phyloP scores from a whole-genome alignment of 2,797 vertebrate genomes.

The Gastrophryne carolinensis region DNA sequence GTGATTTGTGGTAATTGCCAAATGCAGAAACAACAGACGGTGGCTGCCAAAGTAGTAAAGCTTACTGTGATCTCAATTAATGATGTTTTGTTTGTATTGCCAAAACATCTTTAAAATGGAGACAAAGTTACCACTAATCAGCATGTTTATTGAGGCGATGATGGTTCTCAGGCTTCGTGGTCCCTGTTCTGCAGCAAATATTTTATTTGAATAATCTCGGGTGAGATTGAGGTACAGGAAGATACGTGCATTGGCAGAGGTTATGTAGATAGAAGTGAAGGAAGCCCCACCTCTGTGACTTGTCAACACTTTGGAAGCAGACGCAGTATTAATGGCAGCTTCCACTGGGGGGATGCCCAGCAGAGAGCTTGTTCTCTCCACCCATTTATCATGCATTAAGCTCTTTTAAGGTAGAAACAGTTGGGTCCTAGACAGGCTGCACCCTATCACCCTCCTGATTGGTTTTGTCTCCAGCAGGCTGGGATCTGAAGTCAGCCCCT shows the following conservation, averaged over 20 bases:
- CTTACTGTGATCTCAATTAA: neutral
- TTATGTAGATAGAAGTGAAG: slow-evolving; percentile 5
- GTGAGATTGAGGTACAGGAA: slow-evolving; percentile 29
- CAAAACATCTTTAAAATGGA: neutral
- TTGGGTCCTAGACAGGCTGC: neutral
- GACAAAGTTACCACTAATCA: slow-evolving; percentile 12
- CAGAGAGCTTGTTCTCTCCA: neutral
- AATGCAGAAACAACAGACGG: neutral
- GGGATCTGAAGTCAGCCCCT: neutral
- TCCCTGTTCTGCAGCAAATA: neutral
- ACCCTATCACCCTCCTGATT: slow-evolving; percentile 24
- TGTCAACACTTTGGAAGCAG: slow-evolving; percentile 27
- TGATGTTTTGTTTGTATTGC: neutral
- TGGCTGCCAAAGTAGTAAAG: neutral
- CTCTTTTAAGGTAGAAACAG: slow-evolving; percentile 27
- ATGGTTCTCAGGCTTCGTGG: neutral
- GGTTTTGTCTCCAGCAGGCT: neutral
- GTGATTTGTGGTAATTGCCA: neutral
- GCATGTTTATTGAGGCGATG: slow-evolving; percentile 4
- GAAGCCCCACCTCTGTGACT: slow-evolving; percentile 26
- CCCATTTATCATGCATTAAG: slow-evolving; percentile 28
- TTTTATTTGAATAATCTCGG: slow-evolving; percentile 23
- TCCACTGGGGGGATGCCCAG: slow-evolving; percentile 19
- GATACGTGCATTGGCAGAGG: slow-evolving; percentile 32
- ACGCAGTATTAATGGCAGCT: slow-evolving; percentile 18